Evolutionary conservation across 2,797 vertebrate species (phyloP).

Genomic region (Amblyraja radiata): DNA sequence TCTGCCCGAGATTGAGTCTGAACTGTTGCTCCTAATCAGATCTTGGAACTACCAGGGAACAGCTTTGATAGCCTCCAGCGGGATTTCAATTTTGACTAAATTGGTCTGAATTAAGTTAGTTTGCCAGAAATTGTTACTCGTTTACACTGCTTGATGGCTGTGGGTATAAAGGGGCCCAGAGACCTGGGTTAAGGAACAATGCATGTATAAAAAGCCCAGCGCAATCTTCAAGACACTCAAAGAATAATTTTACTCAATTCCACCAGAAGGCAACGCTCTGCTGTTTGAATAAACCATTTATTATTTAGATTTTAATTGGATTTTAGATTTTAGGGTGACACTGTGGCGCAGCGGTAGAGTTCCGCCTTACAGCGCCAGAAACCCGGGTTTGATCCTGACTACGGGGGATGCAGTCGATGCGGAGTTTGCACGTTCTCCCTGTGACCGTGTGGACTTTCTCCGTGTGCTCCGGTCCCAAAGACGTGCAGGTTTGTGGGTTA

Average conservation of each 20-base stretch:
- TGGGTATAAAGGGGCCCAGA: neutral
- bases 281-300: neutral
- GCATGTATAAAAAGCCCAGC: neutral
- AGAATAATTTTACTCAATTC: neutral
- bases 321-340: neutral
- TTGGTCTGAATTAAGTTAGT: constrained; percentile 21
- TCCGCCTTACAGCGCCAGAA: too few relatives aligned
- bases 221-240: neutral
- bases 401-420: too few relatives aligned
- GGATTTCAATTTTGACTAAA: constrained; percentile 30
- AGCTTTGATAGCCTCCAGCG: neutral
- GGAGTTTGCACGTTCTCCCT: too few relatives aligned
- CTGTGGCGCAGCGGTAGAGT: too few relatives aligned
- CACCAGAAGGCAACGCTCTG: neutral
- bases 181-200: neutral
- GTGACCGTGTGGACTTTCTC: too few relatives aligned
- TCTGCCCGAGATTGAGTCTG: neutral
- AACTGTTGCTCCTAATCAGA: neutral
- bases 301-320: constrained; percentile 2
- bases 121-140: neutral
- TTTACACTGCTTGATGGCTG: neutral
- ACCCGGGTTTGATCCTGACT: too few relatives aligned
- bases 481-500: too few relatives aligned
- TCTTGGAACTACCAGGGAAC: neutral
- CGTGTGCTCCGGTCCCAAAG: too few relatives aligned